phyloP scores from a whole-genome alignment of 2,113 vertebrate species.

The Pseudorectes ferrugineus region DNA sequence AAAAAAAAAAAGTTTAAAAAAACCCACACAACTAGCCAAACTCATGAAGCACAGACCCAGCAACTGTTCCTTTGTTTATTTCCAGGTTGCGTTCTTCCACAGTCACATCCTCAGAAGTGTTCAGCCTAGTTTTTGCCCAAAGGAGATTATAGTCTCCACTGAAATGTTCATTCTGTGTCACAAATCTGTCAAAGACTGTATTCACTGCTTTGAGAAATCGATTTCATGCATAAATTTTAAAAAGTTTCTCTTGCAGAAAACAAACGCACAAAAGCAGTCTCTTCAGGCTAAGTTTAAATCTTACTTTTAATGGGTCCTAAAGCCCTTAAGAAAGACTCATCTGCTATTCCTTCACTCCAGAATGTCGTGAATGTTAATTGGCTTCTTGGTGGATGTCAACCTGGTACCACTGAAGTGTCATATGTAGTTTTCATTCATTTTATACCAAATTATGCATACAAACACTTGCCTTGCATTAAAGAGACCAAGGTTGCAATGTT shows the following conservation, averaged over 20 bases:
- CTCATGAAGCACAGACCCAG: background rate
- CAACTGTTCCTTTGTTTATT: background rate
- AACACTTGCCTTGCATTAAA: background rate
- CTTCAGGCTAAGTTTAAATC: background rate
- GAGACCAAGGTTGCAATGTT: background rate
- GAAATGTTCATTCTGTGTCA: background rate
- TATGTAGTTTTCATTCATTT: background rate
- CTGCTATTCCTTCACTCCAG: background rate
- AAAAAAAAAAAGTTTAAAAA: background rate
- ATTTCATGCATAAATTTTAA: background rate
- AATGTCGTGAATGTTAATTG: background rate
- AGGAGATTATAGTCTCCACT: background rate
- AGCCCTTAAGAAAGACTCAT: background rate
- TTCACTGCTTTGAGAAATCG: background rate
- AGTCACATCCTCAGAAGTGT: background rate
- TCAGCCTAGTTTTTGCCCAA: background rate
- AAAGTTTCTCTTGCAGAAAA: background rate
- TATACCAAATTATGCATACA: background rate
- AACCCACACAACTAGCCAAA: background rate
- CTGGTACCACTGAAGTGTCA: background rate
- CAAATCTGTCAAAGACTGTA: background rate
- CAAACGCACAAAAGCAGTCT: background rate
- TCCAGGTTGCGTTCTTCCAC: background rate
- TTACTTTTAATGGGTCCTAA: background rate
- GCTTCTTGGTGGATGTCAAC: background rate